Evolutionary conservation across 2,888 invertebrate genomes (phyloP), one percentile per base, ranked within the genome.

Genomic region (Sisyra terminalis): DNA sequence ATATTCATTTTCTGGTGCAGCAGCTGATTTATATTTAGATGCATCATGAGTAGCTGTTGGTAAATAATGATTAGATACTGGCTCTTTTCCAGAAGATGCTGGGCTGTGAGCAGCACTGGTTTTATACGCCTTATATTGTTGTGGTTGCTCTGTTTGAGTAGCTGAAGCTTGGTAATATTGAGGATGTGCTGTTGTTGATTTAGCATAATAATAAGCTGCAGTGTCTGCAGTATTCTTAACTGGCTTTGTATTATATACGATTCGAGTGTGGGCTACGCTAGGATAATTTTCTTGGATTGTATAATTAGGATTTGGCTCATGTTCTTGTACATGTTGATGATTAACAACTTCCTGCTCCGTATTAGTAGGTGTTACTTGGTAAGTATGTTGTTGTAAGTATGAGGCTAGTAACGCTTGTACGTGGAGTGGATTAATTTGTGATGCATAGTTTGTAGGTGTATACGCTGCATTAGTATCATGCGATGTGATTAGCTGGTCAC

Each of bases 281-380:
- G 73, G 73, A 51, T 71, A 73, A 49, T 72, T 73, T 54, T 73
- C 73, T 14, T 66, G 61, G 2, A 71, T 63, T 8, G 43, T 15
- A n/a, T 42, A 44, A 7, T 24, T 24, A 7, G 24, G 24, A 24
- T 24, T 7, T 9, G n/a, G 16, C 7, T 24, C 40, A 38, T 46
- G 44, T 8, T 49, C 39, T 29, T 46, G 42, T 43, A 36, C 40
- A 32, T 47, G 46, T 32, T 48, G 44, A 29, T 46, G 46, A 24
- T 46, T 46, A 24, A 46, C 45, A 17, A 9, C 34, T 15, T 42
- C 14, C 9, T 42, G 59, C 4, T 37, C 5, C 46, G 64, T 65
- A 17, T 59, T 48, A 58, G 57, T 64, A 14, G 65, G 57, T 51
- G 64, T 63, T 42, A 66, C 64, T 3, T 63, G 64, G 24, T 24